Conservation (phyloP, 2,797 vertebrate genomes). For the Xenentodon cancila region DNA sequence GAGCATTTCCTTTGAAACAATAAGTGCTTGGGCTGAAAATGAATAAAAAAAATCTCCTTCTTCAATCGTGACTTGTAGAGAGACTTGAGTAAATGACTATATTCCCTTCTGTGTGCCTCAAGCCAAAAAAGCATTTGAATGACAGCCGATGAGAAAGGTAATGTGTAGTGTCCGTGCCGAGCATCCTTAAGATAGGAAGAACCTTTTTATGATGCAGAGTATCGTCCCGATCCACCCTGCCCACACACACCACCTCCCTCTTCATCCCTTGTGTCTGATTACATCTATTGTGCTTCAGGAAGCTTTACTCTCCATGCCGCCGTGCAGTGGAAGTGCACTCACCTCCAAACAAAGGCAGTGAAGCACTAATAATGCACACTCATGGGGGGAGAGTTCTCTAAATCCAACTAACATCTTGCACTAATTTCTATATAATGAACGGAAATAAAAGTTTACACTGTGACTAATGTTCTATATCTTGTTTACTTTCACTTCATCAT, state of each 20-base stretch:
- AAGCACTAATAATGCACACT: conserved; percentile 34
- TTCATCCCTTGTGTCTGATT: conserved; percentile 71
- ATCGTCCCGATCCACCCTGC: conserved; percentile 37
- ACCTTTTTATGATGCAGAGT: conserved; percentile 77
- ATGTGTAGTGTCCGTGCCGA: conserved; percentile 69
- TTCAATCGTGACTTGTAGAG: conserved; percentile 46
- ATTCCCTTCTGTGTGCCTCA: conserved; percentile 38
- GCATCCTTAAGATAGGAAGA: conserved; percentile 66
- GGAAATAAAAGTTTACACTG: conserved; percentile 18
- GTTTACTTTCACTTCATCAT: conserved; percentile 44
- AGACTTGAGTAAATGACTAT: conserved; percentile 39
- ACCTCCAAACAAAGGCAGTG: conserved; percentile 35
- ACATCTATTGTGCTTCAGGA: conserved; percentile 74
- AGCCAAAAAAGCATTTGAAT: conserved; percentile 72
- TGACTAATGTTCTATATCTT: conserved; percentile 38
- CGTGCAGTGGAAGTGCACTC: conserved; percentile 41
- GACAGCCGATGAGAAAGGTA: conserved; percentile 70
- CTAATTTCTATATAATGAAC: conserved; percentile 27
- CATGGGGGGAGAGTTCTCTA: conserved; percentile 19
- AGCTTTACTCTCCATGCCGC: conserved; percentile 51
- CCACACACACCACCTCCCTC: conserved; percentile 55
- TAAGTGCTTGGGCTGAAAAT: conserved; percentile 29
- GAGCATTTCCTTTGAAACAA: conserved; percentile 43
- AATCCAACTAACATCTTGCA: conserved; percentile 19
- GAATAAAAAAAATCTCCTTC: conserved; percentile 48